Evolutionary conservation across 2,888 invertebrate genomes (phyloP), one percentile per base, ranked within the genome.

Genomic region (Cetonia aurata): DNA sequence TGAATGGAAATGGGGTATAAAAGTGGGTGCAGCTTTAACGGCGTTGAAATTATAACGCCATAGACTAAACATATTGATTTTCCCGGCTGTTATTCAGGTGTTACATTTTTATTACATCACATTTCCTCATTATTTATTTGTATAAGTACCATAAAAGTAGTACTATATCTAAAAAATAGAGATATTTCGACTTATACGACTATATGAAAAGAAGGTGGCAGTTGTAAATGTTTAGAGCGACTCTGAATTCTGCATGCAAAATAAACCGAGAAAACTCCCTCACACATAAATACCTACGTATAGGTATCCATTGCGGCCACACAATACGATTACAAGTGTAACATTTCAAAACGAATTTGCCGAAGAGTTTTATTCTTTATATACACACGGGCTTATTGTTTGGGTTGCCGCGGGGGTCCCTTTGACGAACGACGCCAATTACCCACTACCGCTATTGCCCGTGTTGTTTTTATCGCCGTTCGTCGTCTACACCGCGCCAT

Each of bases 31-130:
- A 37, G n/a, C 57, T 57, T 33, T 41, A 37, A 41, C 25, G 17
- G 25, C 25, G 62, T 15, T 48, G 25, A 31, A 33, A 62, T 50
- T 62, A 62, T 44, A 15, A 50, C 50, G 33, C 62, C 25, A 48
- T 50, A 62, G 62, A 62, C 62, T 62, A 62, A 60, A 62, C 62
- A 62, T 62, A 62, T 62, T 62, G 50, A 62, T 62, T 62, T 62
- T 48, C 62, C 48, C 33, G 48, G 2, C 42, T 6, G 37, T 6
- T 50, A 50, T 62, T 62, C 33, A 62, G 37, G 62, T 62, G 37
- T 56, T 56, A 50, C 15, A 17, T 48, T 62, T 48, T 50, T 57
- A 17, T 37, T 8, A 37, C 37, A 37, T 9, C 8, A 1, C 6
- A 37, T 37, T 37, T 37, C 8, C 10, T 37, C 6, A 37, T 37